These are phyloP conservation scores for Arremon brunneinucha DNA, from an alignment of 2,797 vertebrate species.

Conservation along the genomic window DNA sequence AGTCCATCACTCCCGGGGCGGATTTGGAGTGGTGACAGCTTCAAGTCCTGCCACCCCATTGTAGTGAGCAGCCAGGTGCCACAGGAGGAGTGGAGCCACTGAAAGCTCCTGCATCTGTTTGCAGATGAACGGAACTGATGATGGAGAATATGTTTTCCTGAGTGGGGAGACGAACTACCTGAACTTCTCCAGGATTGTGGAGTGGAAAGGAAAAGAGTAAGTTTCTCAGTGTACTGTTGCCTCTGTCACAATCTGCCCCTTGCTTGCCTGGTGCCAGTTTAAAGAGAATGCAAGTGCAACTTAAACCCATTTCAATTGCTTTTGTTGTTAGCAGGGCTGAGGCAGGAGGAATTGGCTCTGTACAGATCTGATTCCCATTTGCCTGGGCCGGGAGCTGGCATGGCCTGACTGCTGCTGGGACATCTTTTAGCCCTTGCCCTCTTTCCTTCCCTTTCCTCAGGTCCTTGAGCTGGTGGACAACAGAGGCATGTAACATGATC, in stretches of 20 bases:
- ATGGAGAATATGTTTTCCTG: constrained; percentile 89
- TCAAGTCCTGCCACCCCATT: background rate
- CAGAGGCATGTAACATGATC: constrained; percentile 90
- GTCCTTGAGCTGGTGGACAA: constrained; percentile 87
- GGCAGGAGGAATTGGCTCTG: background rate
- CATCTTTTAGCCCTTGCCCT: background rate
- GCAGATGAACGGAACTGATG: constrained; percentile 88
- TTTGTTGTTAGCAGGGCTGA: background rate
- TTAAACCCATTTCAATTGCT: background rate
- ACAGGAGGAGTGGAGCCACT: background rate
- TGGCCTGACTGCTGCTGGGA: background rate
- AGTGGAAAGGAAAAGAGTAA: constrained; percentile 90
- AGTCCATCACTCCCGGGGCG: background rate
- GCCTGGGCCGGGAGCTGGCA: background rate
- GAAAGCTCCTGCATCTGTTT: constrained; percentile 1
- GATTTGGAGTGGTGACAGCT: background rate
- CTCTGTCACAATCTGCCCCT: background rate
- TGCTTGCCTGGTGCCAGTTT: background rate
- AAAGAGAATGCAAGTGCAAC: background rate
- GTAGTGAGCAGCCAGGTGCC: background rate
- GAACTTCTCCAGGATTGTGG: constrained; percentile 87
- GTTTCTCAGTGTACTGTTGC: background rate
- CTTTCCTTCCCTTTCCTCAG: constrained; percentile 61
- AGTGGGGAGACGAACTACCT: constrained; percentile 85
- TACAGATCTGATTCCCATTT: background rate